Evolutionary conservation across 2,113 vertebrate species (phyloP), one percentile per base, ranked within the genome.

Genomic region (Argyrosomus japonicus): DNA sequence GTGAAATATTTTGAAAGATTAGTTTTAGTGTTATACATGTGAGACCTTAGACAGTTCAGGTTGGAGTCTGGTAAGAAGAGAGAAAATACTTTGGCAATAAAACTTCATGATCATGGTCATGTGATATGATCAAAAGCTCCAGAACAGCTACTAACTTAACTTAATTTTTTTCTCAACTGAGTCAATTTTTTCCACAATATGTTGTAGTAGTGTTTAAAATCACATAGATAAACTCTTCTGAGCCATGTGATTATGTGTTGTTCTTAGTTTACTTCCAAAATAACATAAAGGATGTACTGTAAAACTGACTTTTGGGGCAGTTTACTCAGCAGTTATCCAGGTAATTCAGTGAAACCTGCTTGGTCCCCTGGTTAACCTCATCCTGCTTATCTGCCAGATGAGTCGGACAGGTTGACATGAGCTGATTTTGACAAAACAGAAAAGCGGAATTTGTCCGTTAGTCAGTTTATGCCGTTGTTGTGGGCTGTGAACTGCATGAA

Each of bases 371-470:
- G 25, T 51, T 74, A 2, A 61, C 4, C 6, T n/a, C 15, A 32
- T 48, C 6, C 6, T 13, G 5, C 50, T 25, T 40, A 47, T 62
- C 53, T 53, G 43, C 18, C 56, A 45, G 13, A 54, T 21, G 36
- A 9, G 19, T 60, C 8, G 10, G 53, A 58, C 47, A n/a, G 9
- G 40, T 58, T 73, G 47, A 58, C 29, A 53, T 47, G 54, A 61
- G 13, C 25, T 23, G 29, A 32, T 54, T 51, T 53, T 53, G 25
- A 68, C 11, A 8, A 81, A 69, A 69, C 61, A 25, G 43, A 64
- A 45, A 68, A 21, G 3, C 18, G n/a, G n/a, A n/a, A 51, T 47
- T 69, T 68, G 14, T 48, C 23, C 1, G 40, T 61, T 18, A 0
- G 18, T 48, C 17, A 14, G 11, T 29, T 29, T 13, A 13, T 13